A percentile compares a stretch with the other conserved stretches of the same genome.
These are phyloP conservation scores for Sesamia inferens DNA, from an alignment of 2,888 invertebrate genomes.

Conservation along the genomic window DNA sequence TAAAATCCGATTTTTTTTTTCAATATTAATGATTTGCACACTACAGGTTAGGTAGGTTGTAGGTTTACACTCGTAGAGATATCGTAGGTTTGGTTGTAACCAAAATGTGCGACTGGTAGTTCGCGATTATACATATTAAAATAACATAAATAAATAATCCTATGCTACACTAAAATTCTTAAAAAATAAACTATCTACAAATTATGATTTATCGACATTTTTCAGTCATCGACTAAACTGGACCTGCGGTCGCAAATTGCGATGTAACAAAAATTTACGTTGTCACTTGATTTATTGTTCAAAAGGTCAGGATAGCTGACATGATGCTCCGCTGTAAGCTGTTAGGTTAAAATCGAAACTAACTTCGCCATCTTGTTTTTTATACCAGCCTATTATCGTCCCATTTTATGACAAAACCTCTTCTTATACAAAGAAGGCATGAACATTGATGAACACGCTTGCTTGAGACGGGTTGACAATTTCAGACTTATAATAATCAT, in stretches of 20 bases:
- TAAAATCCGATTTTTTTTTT: too few relatives aligned
- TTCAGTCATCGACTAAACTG: slow-evolving; percentile 16
- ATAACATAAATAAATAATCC: too few relatives aligned
- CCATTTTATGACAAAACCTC: neutral
- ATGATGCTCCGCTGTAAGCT: slow-evolving; percentile 20
- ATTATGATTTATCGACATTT: neutral
- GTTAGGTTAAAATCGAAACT: neutral
- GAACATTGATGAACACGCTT: neutral
- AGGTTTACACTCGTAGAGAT: too few relatives aligned
- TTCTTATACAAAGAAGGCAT: neutral
- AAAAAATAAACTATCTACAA: neutral
- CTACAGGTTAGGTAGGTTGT: too few relatives aligned
- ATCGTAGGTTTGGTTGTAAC: too few relatives aligned
- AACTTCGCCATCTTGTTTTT: neutral
- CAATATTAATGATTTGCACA: too few relatives aligned
- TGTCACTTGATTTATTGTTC: slow-evolving; percentile 53
- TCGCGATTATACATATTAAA: too few relatives aligned
- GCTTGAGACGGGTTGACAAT: neutral
- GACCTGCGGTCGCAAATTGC: slow-evolving; percentile 13
- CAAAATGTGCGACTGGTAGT: too few relatives aligned
- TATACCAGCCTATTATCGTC: neutral
- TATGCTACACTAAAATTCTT: too few relatives aligned
- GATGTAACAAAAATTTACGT: slow-evolving; percentile 49
- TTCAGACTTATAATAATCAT: neutral
- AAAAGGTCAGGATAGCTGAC: slow-evolving; percentile 36